Evolutionary conservation across 1,140 invertebrate genomes (phyloP).

Genomic region (Teleopsis dalmanni): DNA sequence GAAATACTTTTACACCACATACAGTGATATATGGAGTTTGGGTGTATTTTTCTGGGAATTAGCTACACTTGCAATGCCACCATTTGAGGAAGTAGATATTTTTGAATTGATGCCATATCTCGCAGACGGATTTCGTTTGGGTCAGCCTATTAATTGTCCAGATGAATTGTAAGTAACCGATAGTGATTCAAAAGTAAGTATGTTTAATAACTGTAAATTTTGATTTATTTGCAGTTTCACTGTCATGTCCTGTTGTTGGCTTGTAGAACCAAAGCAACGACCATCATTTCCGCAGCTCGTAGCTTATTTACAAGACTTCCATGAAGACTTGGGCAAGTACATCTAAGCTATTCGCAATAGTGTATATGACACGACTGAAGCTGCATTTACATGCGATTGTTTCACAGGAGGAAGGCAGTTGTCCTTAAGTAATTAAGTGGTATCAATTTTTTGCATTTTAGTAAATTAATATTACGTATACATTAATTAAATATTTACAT

Average conservation of each 20-base stretch:
- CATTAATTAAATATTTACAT: too few species aligned
- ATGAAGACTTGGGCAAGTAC: constrained; percentile 71
- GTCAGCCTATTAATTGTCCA: constrained; percentile 87
- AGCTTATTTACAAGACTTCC: constrained; percentile 80
- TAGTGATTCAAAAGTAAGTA: background rate
- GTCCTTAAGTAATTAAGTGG: background rate
- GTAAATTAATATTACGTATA: background rate
- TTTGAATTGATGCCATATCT: constrained; percentile 85
- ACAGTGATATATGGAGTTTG: constrained; percentile 66
- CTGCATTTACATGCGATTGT: too few species aligned
- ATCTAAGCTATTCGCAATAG: constrained; percentile 50
- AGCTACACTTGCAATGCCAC: constrained; percentile 63
- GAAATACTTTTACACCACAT: constrained; percentile 44
- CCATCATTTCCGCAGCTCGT: constrained; percentile 78
- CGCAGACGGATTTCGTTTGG: constrained; percentile 77
- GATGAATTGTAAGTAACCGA: constrained; percentile 77
- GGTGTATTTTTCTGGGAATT: constrained; percentile 92
- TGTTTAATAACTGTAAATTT: background rate
- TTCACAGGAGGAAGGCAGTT: too few species aligned
- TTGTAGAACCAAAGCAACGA: constrained; percentile 64
- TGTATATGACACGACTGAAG: too few species aligned
- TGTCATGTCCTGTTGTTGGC: constrained; percentile 89
- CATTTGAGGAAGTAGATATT: constrained; percentile 75
- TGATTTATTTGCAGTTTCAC: constrained; percentile 58
- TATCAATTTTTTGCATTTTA: background rate